These are phyloP conservation scores for Mus spretus DNA, from an alignment of 2,797 vertebrate genomes.

Conservation along the genomic window DNA sequence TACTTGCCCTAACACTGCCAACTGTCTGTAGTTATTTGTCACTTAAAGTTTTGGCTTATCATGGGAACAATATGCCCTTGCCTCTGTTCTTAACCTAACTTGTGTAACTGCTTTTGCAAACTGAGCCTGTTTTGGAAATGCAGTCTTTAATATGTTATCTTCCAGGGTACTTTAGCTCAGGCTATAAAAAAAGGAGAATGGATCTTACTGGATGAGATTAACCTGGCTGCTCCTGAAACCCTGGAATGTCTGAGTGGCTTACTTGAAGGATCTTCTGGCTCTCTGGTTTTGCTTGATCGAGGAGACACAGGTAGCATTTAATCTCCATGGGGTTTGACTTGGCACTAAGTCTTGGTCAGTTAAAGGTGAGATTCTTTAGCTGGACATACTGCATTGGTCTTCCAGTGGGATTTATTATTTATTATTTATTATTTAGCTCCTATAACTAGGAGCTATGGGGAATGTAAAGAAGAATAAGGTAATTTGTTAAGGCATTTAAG, in stretches of 20 bases:
- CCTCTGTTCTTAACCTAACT: not conserved
- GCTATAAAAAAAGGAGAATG: constrained; percentile 98
- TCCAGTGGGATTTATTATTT: not conserved
- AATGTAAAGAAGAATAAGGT: not conserved
- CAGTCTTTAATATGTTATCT: constrained; percentile 64
- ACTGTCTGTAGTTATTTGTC: not conserved
- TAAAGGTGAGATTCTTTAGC: constrained; percentile 39
- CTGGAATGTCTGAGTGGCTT: constrained; percentile 98
- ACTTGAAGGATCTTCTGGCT: constrained; percentile 94
- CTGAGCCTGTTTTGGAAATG: constrained; percentile 26
- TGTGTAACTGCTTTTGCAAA: not conserved
- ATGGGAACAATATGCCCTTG: not conserved
- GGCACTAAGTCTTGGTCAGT: not conserved
- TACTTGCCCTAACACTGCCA: not conserved
- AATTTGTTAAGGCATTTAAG: constrained; percentile 16
- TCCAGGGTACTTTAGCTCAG: constrained; percentile 95
- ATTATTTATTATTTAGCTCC: too few relatives aligned
- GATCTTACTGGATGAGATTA: constrained; percentile 99
- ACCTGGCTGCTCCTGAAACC: constrained; percentile 97
- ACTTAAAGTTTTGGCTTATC: not conserved
- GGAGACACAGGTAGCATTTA: constrained; percentile 94
- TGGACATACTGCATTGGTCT: not conserved
- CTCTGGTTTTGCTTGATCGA: constrained; percentile 96
- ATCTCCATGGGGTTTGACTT: not conserved
- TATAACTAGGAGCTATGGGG: not conserved